These are phyloP conservation scores for Volucella inanis DNA, from an alignment of 2,888 invertebrate genomes.

Conservation along the genomic window DNA sequence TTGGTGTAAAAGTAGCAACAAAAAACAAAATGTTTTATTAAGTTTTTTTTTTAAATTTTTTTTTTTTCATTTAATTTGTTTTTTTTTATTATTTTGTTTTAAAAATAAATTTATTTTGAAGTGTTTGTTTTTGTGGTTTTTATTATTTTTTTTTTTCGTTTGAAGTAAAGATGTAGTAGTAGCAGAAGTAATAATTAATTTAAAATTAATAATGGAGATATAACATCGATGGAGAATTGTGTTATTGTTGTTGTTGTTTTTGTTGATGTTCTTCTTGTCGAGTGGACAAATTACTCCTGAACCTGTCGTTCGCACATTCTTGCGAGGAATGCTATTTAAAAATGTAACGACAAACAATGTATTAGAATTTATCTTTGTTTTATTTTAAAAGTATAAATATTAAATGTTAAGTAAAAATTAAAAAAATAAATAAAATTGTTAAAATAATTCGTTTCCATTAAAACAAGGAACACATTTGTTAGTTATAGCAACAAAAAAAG, in stretches of 20 bases:
- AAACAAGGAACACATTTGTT: slow-evolving; percentile 18
- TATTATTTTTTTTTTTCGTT: slow-evolving; percentile 37
- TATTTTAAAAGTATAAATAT: slow-evolving; percentile 27
- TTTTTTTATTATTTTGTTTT: slow-evolving; percentile 66
- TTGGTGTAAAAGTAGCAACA: slow-evolving; percentile 69
- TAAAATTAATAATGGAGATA: slow-evolving; percentile 81
- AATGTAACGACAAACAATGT: slow-evolving; percentile 69
- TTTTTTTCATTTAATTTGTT: slow-evolving; percentile 55
- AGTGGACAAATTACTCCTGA: slow-evolving; percentile 77
- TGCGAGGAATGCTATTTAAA: slow-evolving; percentile 91
- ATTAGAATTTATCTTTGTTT: slow-evolving; percentile 11
- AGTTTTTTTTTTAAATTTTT: slow-evolving; percentile 60
- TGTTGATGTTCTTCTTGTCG: slow-evolving; percentile 78
- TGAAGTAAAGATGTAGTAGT: slow-evolving; percentile 79
- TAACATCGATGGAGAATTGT: slow-evolving; percentile 83
- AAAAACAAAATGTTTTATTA: slow-evolving; percentile 74
- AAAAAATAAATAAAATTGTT: slow-evolving; percentile 26
- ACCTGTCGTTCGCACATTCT: slow-evolving; percentile 89
- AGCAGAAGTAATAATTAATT: slow-evolving; percentile 82
- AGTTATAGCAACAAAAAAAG: slow-evolving; percentile 35
- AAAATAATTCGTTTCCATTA: background rate
- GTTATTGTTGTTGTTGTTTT: slow-evolving; percentile 78
- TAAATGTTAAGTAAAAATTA: slow-evolving; percentile 24
- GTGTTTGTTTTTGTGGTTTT: slow-evolving; percentile 13
- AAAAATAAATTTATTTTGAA: slow-evolving; percentile 62